Percentiles rank a stretch among this genome's conserved stretches.
Conservation (phyloP, 2,797 vertebrate genomes). For the Tenualosa thibaudeaui region DNA sequence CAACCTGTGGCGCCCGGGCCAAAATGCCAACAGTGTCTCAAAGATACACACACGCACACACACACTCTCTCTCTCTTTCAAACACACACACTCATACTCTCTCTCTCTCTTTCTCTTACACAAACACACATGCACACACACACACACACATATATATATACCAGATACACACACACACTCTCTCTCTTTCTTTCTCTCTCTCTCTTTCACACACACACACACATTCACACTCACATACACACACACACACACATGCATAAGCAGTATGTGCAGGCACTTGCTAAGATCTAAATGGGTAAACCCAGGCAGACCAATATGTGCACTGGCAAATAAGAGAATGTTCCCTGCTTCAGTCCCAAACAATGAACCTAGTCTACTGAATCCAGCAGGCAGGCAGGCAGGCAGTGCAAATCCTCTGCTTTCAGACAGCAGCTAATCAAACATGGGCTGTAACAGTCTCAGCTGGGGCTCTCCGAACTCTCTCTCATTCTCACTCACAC, state of each 20-base stretch:
- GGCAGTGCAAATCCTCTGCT: background rate
- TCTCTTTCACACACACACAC: background rate
- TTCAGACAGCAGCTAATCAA: slow-evolving; percentile 24
- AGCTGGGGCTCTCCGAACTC: slow-evolving; percentile 9
- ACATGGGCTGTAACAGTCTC: slow-evolving; percentile 11
- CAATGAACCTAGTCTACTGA: background rate
- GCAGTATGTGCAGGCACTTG: background rate
- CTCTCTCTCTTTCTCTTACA: background rate
- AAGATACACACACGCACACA: background rate
- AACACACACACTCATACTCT: background rate
- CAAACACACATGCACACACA: background rate
- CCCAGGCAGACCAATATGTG: background rate
- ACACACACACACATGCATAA: background rate
- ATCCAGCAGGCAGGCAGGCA: background rate
- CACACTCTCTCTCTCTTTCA: background rate
- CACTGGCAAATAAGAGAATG: background rate
- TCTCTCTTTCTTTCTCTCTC: too few relatives aligned
- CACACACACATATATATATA: background rate
- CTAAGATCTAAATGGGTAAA: background rate
- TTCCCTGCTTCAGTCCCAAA: background rate
- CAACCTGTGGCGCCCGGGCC: slow-evolving; percentile 28
- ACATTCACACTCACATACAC: background rate
- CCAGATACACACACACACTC: background rate
- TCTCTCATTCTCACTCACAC: background rate
- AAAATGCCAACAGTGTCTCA: slow-evolving; percentile 16